Evolutionary conservation across 2,797 vertebrate species (phyloP).

Genomic region (Malacoraja senta): DNA sequence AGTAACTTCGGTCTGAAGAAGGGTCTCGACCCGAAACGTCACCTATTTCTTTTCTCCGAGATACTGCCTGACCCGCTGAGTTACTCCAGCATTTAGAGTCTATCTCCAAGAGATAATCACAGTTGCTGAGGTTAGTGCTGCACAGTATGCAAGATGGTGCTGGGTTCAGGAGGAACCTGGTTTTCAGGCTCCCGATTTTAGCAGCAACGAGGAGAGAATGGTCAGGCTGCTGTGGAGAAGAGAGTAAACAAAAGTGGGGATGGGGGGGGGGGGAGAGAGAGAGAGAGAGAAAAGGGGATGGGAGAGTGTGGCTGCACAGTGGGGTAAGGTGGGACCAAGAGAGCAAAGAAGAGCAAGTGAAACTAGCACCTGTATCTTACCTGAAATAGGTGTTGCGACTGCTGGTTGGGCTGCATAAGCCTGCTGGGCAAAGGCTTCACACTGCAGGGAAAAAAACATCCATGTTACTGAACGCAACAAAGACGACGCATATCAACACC

Average conservation of each 20-base stretch:
- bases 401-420: conserved; percentile 89
- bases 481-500: not conserved
- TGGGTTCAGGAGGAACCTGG: too few relatives aligned
- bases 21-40: too few relatives aligned
- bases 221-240: not conserved
- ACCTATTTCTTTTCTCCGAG: too few relatives aligned
- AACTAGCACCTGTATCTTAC: conserved; percentile 51
- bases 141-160: too few relatives aligned
- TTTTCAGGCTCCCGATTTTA: too few relatives aligned
- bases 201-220: too few relatives aligned
- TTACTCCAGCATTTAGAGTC: too few relatives aligned
- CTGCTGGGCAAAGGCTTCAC: conserved; percentile 95
- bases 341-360: not conserved
- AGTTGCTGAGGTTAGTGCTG: too few relatives aligned
- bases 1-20: too few relatives aligned
- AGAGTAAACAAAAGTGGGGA: not conserved
- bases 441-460: conserved; percentile 59
- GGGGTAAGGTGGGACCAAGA: not conserved
- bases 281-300: not conserved
- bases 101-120: too few relatives aligned
- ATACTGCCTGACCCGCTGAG: too few relatives aligned
- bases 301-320: not conserved
- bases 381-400: conserved; percentile 89
- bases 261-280: not conserved
- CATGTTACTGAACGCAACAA: not conserved